Percentiles rank a stretch among this genome's conserved stretches.
phyloP scores from a whole-genome alignment of 1,140 invertebrate genomes.

The Zophobas atratus region DNA sequence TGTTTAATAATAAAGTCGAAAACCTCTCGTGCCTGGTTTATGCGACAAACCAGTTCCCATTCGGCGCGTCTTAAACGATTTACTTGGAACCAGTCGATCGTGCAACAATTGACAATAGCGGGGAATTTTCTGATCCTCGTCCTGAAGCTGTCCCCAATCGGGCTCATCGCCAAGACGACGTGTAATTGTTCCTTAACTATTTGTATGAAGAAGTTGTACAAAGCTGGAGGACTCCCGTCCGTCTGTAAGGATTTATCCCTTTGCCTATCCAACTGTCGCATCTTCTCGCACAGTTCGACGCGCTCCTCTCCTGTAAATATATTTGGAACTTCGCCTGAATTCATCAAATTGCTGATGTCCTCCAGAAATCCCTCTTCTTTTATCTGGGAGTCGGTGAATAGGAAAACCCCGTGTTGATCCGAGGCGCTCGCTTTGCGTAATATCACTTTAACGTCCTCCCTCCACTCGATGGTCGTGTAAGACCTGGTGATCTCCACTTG shows the following conservation, averaged over 20 bases:
- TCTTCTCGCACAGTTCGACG: constrained; percentile 94
- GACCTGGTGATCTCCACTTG: constrained; percentile 92
- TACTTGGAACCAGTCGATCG: constrained; percentile 97
- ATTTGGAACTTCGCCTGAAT: constrained; percentile 95
- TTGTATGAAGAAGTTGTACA: constrained; percentile 95
- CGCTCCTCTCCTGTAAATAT: constrained; percentile 92
- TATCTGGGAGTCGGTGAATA: constrained; percentile 79
- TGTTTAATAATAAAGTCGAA: too few species aligned
- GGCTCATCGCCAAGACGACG: constrained; percentile 93
- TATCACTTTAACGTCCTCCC: constrained; percentile 90
- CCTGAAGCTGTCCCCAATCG: constrained; percentile 89
- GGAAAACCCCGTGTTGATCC: constrained; percentile 91
- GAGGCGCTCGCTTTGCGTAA: constrained; percentile 84
- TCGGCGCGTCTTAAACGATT: background rate
- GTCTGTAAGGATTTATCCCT: constrained; percentile 92
- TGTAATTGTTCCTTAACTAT: constrained; percentile 94
- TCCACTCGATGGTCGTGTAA: constrained; percentile 89
- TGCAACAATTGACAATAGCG: constrained; percentile 96
- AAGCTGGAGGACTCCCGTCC: constrained; percentile 89
- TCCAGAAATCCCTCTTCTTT: constrained; percentile 95
- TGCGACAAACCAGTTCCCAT: background rate
- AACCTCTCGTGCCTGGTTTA: too few species aligned
- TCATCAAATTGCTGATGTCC: constrained; percentile 94
- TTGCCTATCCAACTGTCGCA: constrained; percentile 91
- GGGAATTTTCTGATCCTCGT: constrained; percentile 94